These are phyloP conservation scores for Andrena dorsata DNA, from an alignment of 2,888 invertebrate genomes.

Conservation along the genomic window DNA sequence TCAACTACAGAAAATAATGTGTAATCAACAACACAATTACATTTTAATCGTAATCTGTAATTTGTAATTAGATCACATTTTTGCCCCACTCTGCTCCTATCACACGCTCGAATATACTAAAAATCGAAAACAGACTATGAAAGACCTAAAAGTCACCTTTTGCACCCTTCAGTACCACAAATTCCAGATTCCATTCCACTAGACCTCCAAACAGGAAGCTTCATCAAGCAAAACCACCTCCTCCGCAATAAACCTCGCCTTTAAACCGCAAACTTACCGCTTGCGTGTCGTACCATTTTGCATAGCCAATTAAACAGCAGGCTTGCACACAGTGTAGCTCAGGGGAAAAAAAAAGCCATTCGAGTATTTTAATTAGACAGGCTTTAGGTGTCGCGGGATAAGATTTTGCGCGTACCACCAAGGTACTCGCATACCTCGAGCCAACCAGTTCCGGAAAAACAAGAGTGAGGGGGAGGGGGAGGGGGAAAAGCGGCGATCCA, in stretches of 20 bases:
- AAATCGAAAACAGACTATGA: neutral
- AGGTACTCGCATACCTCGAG: neutral
- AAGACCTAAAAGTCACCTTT: neutral
- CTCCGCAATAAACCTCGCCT: slow-evolving; percentile 10
- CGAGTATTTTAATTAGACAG: slow-evolving; percentile 53
- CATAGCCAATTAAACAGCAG: slow-evolving; percentile 39
- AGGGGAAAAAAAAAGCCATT: neutral
- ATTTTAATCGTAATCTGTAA: too few species aligned
- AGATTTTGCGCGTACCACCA: slow-evolving; percentile 18
- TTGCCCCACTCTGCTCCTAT: too few species aligned
- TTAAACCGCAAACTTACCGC: neutral
- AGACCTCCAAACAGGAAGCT: neutral
- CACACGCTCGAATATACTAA: too few species aligned
- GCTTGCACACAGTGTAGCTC: slow-evolving; percentile 4
- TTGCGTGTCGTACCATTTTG: slow-evolving; percentile 1
- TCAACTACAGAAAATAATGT: too few species aligned
- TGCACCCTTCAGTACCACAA: neutral
- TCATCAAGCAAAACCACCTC: neutral
- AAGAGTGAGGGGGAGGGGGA: neutral
- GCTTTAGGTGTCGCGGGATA: slow-evolving; percentile 33
- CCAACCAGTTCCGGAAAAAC: slow-evolving; percentile 18
- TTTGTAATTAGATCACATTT: too few species aligned
- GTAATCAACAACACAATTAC: too few species aligned
- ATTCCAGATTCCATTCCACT: too few species aligned
- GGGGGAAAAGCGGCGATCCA: slow-evolving; percentile 2